phyloP scores from a whole-genome alignment of 2,888 invertebrate species.

The Leptogaster cylindrica region DNA sequence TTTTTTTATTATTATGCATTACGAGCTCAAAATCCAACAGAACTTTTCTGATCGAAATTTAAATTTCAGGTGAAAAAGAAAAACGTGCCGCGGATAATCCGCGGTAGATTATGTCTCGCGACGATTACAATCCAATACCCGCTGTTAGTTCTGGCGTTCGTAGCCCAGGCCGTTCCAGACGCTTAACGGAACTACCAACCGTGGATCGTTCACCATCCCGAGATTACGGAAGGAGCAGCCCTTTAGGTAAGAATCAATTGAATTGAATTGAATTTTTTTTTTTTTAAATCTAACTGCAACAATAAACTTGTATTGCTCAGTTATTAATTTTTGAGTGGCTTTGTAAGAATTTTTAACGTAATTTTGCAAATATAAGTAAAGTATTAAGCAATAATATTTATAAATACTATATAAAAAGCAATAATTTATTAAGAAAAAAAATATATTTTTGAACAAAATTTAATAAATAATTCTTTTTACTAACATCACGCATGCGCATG shows the following conservation, averaged over 20 bases:
- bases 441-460: conserved; percentile 62
- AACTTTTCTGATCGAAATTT: too few species aligned
- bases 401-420: neutral
- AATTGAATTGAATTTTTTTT: conserved; percentile 34
- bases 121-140: conserved; percentile 65
- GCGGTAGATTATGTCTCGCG: conserved; percentile 64
- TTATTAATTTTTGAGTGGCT: conserved; percentile 32
- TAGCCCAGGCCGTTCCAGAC: conserved; percentile 68
- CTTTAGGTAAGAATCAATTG: conserved; percentile 62
- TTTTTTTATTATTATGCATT: too few species aligned
- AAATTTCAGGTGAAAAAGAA: conserved; percentile 33
- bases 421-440: conserved; percentile 42
- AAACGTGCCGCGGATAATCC: conserved; percentile 59
- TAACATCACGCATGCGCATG: conserved; percentile 63
- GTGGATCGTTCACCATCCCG: conserved; percentile 89
- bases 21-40: too few species aligned
- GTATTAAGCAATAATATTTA: conserved; percentile 7
- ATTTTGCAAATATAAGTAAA: neutral
- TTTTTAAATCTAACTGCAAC: too few species aligned
- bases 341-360: neutral
- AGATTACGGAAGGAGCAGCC: conserved; percentile 71
- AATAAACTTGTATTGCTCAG: conserved; percentile 8
- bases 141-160: conserved; percentile 72
- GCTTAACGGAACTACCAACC: conserved; percentile 78
- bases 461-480: conserved; percentile 57